Evolutionary conservation across 2,113 vertebrate species (phyloP).

Genomic region (Herpailurus yagouaroundi): DNA sequence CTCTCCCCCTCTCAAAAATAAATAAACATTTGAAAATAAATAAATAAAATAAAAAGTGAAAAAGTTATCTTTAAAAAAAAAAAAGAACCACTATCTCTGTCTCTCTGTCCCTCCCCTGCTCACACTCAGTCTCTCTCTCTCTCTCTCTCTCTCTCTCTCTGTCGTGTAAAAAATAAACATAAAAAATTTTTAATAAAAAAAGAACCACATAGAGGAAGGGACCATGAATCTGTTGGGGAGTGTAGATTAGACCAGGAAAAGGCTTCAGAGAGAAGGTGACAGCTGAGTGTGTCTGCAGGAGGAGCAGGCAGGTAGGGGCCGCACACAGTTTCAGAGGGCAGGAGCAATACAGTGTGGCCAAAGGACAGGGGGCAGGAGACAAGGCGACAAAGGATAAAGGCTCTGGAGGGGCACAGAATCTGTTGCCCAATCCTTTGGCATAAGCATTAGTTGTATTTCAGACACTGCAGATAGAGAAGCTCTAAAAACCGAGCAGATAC

Average conservation of each 20-base stretch:
- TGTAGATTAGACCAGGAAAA: neutral
- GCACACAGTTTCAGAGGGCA: neutral
- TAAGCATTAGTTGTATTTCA: neutral
- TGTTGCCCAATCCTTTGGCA: neutral
- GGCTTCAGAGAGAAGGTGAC: neutral
- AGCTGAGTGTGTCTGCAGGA: neutral
- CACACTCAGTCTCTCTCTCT: no score
- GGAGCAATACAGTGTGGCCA: accelerated
- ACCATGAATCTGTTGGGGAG: neutral
- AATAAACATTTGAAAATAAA: no score
- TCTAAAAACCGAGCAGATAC: neutral
- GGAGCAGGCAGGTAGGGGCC: neutral
- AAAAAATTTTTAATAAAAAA: neutral
- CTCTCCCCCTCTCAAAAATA: no score
- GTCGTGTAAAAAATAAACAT: no score
- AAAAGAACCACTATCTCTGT: no score
- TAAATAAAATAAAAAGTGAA: no score
- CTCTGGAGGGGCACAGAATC: neutral
- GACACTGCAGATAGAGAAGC: neutral
- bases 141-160: no score
- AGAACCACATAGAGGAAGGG: neutral
- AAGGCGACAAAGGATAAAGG: neutral
- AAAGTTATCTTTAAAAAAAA: no score
- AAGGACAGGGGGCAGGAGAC: neutral
- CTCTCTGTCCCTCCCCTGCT: no score